Percentiles rank a stretch among this genome's conserved stretches.
Conservation (phyloP, 2,113 vertebrate genomes). For the Vireo altiloquus region DNA sequence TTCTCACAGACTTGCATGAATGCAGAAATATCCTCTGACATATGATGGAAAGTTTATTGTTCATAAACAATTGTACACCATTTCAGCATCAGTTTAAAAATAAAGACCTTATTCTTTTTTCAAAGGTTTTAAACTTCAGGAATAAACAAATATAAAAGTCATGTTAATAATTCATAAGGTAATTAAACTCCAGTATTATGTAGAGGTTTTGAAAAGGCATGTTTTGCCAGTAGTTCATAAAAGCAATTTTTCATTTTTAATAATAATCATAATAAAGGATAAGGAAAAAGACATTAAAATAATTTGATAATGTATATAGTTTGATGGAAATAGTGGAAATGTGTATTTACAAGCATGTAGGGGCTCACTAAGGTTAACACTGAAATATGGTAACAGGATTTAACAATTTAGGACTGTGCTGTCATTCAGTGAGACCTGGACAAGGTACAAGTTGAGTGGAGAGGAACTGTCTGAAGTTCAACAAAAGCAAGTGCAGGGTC, state of each 20-base stretch:
- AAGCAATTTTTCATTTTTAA: background rate
- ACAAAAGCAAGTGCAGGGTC: background rate
- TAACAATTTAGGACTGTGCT: background rate
- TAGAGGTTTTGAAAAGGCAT: background rate
- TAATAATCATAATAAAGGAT: background rate
- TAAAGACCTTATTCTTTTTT: background rate
- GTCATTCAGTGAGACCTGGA: background rate
- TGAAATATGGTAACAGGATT: background rate
- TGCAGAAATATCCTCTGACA: background rate
- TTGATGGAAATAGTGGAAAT: background rate
- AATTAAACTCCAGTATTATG: background rate
- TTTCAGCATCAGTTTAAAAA: background rate
- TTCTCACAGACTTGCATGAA: background rate
- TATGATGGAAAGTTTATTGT: background rate
- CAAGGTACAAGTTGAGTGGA: background rate
- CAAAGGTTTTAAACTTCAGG: background rate
- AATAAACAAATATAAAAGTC: background rate
- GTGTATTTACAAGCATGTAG: background rate
- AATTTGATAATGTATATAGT: background rate
- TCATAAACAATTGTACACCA: background rate
- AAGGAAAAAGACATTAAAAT: background rate
- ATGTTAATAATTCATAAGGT: background rate
- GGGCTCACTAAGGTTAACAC: background rate
- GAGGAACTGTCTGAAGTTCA: background rate
- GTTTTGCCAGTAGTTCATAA: background rate